Conservation (phyloP, 2,888 invertebrate species). For the Tinea semifulvella region DNA sequence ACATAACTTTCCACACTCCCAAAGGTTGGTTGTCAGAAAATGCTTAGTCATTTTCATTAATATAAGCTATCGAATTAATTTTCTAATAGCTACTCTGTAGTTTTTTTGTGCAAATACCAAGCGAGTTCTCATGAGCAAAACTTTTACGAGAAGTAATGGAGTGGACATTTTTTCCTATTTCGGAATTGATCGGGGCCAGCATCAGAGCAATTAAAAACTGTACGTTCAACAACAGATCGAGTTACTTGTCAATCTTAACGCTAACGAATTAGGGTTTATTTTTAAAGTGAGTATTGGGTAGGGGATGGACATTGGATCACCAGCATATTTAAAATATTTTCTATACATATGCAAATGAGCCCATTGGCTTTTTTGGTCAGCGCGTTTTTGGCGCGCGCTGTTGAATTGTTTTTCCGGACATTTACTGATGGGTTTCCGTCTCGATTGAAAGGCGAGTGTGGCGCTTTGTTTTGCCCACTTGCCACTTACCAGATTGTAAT, state of each 20-base stretch:
- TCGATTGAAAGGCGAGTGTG: conserved; percentile 23
- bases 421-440: conserved; percentile 36
- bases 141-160: conserved; percentile 32
- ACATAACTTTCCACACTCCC: too few relatives aligned
- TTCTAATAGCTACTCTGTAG: conserved; percentile 1
- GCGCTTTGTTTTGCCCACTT: not conserved
- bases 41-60: too few relatives aligned
- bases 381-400: conserved; percentile 7
- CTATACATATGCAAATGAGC: conserved; percentile 62
- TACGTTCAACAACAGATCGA: too few relatives aligned
- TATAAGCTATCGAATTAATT: too few relatives aligned
- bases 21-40: too few relatives aligned
- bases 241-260: too few relatives aligned
- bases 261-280: too few relatives aligned
- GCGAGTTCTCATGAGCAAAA: conserved; percentile 12
- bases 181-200: conserved; percentile 57
- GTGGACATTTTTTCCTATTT: conserved; percentile 58
- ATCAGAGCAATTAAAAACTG: conserved; percentile 48
- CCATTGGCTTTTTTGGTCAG: conserved; percentile 42
- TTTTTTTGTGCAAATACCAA: conserved; percentile 12
- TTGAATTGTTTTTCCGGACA: conserved; percentile 11
- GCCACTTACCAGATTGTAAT: not conserved
- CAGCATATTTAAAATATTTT: conserved; percentile 52
- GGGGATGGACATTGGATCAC: conserved; percentile 32
- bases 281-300: too few relatives aligned